Evolutionary conservation across 2,797 vertebrate genomes (phyloP), one percentile per base, ranked within the genome.

Genomic region (Alfaro cultratus): DNA sequence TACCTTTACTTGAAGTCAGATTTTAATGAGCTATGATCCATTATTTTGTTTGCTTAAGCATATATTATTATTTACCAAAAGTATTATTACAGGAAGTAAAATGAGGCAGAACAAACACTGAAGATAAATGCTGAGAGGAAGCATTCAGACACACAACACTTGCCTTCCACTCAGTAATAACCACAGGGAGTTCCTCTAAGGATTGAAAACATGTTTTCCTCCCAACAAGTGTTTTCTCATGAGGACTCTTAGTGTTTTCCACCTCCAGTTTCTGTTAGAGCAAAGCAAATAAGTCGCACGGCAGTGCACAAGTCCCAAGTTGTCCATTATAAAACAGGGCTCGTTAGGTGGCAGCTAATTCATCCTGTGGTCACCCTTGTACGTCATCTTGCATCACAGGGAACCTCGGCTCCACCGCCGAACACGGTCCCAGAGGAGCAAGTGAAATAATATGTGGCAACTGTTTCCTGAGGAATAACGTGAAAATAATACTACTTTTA

Each of bases 341-440:
- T 93, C 1, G 82, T 92, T 92, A 91, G 89, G 78, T 76, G 82
- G 78, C 78, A 81, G 80, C 80, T 94, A 90, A 92, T 90, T 91
- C 86, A 85, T 93, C 83, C 86, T 75, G 72, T 55, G 60, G 76
- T 91, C 86, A 55, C 86, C 80, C 46, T 49, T 31, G 57, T 81
- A 88, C 88, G 90, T 93, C 92, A 94, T 6, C 11, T 23, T 49
- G 85, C 80, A 85, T 93, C 91, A 73, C 45, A 57, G 93, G 88
- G 91, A 91, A 57, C 86, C 82, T 76, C 70, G 79, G 43, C 15
- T 2, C 78, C 79, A 11, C 57, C 83, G 73, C 34, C 62, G n/a
- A 16, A 71, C 80, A 47, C 15, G 7, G 11, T 83, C 86, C 89
- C 89, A 8, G 5, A 83, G 77, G 89, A 89, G 60, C 74, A 39